Conservation (phyloP, 2,888 invertebrate species). For the Pseudococcus jackbeardsleyi region DNA sequence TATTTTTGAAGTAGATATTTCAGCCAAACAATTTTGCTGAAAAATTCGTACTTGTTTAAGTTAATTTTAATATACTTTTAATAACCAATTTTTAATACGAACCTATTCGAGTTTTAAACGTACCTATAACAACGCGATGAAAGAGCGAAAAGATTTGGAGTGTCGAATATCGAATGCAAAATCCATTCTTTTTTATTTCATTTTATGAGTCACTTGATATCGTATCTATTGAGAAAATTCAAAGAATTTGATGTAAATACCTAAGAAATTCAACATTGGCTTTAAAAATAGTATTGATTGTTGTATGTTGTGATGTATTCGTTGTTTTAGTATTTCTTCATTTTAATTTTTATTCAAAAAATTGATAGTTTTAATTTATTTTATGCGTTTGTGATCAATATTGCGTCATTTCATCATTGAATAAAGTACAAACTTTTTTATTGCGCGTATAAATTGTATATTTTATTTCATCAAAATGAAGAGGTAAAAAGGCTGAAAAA, state of each 20-base stretch:
- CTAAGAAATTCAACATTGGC: not conserved
- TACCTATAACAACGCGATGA: not conserved
- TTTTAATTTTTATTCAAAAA: slow-evolving; percentile 26
- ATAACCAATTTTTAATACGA: not conserved
- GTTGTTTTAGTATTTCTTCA: slow-evolving; percentile 46
- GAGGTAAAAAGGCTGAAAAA: not conserved
- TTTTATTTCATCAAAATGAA: not conserved
- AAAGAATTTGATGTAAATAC: slow-evolving; percentile 20
- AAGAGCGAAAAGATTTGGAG: not conserved
- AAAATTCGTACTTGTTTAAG: not conserved
- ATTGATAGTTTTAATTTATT: slow-evolving; percentile 59
- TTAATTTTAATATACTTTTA: slow-evolving; percentile 42
- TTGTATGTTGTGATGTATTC: slow-evolving; percentile 52
- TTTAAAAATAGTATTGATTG: slow-evolving; percentile 45
- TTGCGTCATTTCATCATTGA: slow-evolving; percentile 27
- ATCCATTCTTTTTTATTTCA: not conserved
- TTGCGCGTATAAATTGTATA: not conserved
- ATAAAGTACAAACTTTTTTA: slow-evolving; percentile 38
- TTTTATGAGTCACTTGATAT: not conserved
- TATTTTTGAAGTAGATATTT: not conserved
- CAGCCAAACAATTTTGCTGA: slow-evolving; percentile 1
- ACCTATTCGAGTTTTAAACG: not conserved
- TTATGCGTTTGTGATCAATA: slow-evolving; percentile 25
- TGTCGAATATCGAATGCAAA: not conserved
- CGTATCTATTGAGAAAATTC: not conserved